Conservation (phyloP, 2,888 invertebrate species). For the Tribolium freemani region DNA sequence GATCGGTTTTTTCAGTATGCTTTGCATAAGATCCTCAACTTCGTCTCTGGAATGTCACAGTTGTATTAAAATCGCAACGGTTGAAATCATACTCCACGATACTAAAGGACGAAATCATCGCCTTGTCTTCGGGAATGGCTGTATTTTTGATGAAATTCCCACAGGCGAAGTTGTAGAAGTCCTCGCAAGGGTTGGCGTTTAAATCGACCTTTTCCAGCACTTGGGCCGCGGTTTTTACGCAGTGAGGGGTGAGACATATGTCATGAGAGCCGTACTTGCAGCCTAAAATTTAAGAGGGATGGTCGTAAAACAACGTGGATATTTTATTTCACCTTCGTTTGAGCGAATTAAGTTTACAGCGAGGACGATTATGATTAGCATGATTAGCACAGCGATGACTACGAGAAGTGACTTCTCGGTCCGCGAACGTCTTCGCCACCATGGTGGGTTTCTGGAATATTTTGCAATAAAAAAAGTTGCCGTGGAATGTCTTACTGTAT, state of each 20-base stretch:
- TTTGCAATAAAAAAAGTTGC: not conserved
- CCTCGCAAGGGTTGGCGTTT: constrained; percentile 79
- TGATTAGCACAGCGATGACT: not conserved
- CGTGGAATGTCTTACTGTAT: constrained; percentile 5
- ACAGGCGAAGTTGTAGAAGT: constrained; percentile 82
- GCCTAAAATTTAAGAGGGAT: constrained; percentile 23
- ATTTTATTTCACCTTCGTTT: constrained; percentile 4
- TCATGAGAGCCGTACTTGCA: constrained; percentile 23
- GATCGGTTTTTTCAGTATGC: constrained; percentile 74
- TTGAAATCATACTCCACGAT: constrained; percentile 30
- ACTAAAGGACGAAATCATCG: constrained; percentile 71
- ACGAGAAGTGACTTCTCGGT: constrained; percentile 4
- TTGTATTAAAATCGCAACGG: not conserved
- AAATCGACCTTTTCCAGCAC: constrained; percentile 77
- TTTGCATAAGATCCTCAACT: constrained; percentile 77
- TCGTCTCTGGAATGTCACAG: constrained; percentile 69
- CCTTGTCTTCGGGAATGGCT: constrained; percentile 80
- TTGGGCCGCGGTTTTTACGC: constrained; percentile 81
- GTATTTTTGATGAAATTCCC: constrained; percentile 77
- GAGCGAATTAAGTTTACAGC: not conserved
- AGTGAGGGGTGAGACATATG: constrained; percentile 72
- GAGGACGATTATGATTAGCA: constrained; percentile 14
- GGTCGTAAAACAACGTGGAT: constrained; percentile 9
- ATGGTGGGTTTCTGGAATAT: constrained; percentile 21
- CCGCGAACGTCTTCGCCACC: constrained; percentile 14